Conservation (phyloP, 2,113 vertebrate species). For the Sciurus niger region DNA sequence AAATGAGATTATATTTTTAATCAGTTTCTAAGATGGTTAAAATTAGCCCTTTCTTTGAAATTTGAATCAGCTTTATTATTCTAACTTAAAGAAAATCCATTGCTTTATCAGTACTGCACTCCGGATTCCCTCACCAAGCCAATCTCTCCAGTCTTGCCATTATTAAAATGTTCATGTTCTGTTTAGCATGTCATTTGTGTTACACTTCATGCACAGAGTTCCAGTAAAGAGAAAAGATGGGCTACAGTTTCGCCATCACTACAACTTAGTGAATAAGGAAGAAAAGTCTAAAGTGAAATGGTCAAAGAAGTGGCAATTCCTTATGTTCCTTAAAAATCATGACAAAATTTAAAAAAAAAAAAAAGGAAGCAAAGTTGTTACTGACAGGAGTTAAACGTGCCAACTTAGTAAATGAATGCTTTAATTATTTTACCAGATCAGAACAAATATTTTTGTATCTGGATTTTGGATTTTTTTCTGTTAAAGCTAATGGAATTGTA, state of each 20-base stretch:
- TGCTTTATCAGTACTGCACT: too few species aligned
- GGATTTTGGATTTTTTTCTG: neutral
- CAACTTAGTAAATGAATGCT: neutral
- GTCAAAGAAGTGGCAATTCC: neutral
- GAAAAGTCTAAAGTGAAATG: conserved; percentile 23
- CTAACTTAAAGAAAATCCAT: too few species aligned
- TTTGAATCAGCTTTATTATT: too few species aligned
- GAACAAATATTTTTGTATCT: neutral
- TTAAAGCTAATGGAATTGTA: neutral
- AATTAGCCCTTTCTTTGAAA: too few species aligned
- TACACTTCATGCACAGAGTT: neutral
- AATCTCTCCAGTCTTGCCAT: neutral
- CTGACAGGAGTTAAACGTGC: neutral
- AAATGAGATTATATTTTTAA: too few species aligned
- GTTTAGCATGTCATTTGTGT: neutral
- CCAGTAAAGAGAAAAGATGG: neutral
- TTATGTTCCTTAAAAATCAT: conserved; percentile 2
- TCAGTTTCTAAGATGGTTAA: too few species aligned
- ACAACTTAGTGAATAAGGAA: neutral
- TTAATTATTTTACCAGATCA: neutral
- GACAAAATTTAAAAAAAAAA: neutral
- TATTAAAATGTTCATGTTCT: too few species aligned
- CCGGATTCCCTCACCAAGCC: neutral
- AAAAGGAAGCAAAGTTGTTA: neutral
- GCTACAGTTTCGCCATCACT: neutral